These are phyloP conservation scores for Chondrilla cf. caribensis DNA, from an alignment of 37 sponge, comb jelly and placozoan species.

Conservation along the genomic window DNA sequence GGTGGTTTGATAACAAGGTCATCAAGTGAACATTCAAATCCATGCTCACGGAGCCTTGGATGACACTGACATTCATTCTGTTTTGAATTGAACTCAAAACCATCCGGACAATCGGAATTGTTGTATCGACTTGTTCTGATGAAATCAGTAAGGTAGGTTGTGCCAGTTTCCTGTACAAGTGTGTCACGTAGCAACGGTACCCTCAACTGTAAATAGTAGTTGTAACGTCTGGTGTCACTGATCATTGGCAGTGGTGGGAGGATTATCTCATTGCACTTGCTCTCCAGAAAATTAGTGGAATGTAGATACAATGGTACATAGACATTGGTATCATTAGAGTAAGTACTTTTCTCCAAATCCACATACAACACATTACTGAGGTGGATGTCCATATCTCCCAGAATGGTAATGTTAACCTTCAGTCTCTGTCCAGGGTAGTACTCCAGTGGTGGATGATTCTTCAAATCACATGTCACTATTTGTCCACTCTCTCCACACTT, in stretches of 20 bases:
- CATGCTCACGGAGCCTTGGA: neutral
- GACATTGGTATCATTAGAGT: neutral
- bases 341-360: neutral
- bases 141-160: too few species aligned
- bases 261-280: neutral
- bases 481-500: neutral
- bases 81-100: too few species aligned
- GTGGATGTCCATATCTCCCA: neutral
- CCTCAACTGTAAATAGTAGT: neutral
- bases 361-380: conserved; percentile 1
- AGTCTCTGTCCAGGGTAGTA: conserved; percentile 2
- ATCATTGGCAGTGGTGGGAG: neutral
- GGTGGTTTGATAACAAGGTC: neutral
- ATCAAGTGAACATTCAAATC: neutral
- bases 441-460: neutral
- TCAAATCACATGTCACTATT: neutral
- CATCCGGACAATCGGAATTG: too few species aligned
- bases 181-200: neutral
- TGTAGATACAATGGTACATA: neutral
- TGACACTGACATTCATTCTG: neutral
- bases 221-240: neutral
- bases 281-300: neutral
- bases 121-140: too few species aligned
- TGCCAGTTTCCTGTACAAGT: too few species aligned
- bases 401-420: neutral